A percentile compares a stretch with the other conserved stretches of the same genome.
Conservation (phyloP, 30 jellyfish, hydroid and myxozoan species). For the Nemopilema nomurai region DNA sequence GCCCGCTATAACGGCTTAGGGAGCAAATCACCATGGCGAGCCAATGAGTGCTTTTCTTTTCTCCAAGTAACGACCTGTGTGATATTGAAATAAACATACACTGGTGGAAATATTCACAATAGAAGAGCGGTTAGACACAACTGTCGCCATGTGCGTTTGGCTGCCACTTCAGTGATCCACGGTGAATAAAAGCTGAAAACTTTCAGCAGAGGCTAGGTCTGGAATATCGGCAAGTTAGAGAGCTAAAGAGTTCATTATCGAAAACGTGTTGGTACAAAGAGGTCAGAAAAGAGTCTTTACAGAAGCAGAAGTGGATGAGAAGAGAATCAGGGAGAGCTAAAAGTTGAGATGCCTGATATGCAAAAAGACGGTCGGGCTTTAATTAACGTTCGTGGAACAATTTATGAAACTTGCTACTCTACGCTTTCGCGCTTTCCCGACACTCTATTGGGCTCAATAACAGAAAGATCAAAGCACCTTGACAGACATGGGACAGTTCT, state of each 20-base stretch:
- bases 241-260: neutral
- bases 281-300: no score
- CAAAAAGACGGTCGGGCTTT: constrained; percentile 15
- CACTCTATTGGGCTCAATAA: constrained; percentile 60
- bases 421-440: constrained; percentile 69
- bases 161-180: neutral
- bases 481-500: constrained; percentile 26
- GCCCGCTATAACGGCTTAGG: neutral
- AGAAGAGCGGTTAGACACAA: neutral
- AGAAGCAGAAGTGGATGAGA: neutral
- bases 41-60: neutral
- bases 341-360: neutral
- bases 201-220: neutral
- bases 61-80: neutral
- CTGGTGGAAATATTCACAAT: neutral
- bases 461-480: constrained; percentile 12
- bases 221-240: neutral
- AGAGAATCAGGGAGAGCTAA: neutral
- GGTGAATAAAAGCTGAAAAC: neutral
- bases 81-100: neutral
- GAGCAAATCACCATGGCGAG: constrained; percentile 8
- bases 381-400: constrained; percentile 66
- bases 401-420: constrained; percentile 58
- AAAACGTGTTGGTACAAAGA: no score
- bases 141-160: neutral